These are phyloP conservation scores for Cynocephalus volans DNA, from an alignment of 2,113 vertebrate genomes.

Conservation along the genomic window DNA sequence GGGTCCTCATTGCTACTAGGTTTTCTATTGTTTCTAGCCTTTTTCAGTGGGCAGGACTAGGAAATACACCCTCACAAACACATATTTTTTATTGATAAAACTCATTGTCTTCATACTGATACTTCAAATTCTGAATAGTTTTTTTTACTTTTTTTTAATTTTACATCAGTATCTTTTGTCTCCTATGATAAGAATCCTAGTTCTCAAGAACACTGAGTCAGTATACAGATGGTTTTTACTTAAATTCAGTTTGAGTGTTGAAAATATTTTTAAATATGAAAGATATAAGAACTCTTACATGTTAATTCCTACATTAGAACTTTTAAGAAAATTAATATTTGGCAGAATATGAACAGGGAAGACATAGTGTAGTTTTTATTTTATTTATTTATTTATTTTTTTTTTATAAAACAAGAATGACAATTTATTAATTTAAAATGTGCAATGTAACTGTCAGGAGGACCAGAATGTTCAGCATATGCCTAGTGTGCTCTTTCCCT, in stretches of 20 bases:
- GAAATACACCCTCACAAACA: background rate
- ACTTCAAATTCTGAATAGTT: background rate
- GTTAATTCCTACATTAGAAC: background rate
- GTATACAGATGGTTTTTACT: background rate
- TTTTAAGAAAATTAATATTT: constrained; percentile 28
- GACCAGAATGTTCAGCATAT: constrained; percentile 17
- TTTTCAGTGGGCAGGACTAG: background rate
- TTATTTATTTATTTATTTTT: too few species aligned
- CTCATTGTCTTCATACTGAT: background rate
- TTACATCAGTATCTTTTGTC: background rate
- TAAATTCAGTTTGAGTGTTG: constrained; percentile 3
- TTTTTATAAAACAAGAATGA: constrained; percentile 24
- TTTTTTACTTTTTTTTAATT: background rate
- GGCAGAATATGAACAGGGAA: background rate
- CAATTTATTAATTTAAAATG: constrained; percentile 41
- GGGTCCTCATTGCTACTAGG: background rate
- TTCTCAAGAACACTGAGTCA: background rate
- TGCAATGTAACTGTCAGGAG: background rate
- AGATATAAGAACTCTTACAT: background rate
- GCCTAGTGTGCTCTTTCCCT: background rate
- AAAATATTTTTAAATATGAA: constrained; percentile 29
- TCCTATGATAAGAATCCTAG: background rate
- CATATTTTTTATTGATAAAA: background rate
- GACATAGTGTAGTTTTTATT: background rate
- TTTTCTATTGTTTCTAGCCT: background rate